Evolutionary conservation across 2,888 invertebrate species (phyloP).

Genomic region (Balanococcus diminutus): DNA sequence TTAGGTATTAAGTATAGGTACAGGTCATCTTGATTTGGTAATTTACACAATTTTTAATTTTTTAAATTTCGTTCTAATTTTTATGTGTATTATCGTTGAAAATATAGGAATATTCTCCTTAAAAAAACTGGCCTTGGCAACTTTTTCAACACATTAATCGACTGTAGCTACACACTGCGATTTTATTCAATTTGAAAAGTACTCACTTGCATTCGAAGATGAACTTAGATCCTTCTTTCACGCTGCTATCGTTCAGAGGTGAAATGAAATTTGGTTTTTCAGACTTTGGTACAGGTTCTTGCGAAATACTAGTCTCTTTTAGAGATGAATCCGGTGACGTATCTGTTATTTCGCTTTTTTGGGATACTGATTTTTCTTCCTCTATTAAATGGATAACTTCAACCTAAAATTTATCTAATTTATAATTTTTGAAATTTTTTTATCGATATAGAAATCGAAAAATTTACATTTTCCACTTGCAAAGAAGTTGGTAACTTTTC

Average conservation of each 20-base stretch:
- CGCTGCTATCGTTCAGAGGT: constrained; percentile 69
- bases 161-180: too few relatives aligned
- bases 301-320: constrained; percentile 61
- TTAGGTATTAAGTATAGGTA: too few relatives aligned
- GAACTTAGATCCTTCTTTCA: constrained; percentile 70
- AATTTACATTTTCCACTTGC: constrained; percentile 44
- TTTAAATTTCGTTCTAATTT: too few relatives aligned
- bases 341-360: neutral
- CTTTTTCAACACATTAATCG: too few relatives aligned
- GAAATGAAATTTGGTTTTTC: constrained; percentile 68
- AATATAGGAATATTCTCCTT: too few relatives aligned
- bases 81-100: too few relatives aligned
- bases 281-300: constrained; percentile 60
- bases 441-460: neutral
- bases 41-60: too few relatives aligned
- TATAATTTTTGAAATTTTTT: neutral
- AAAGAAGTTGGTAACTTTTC: constrained; percentile 47
- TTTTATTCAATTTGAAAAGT: neutral
- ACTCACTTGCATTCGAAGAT: constrained; percentile 62
- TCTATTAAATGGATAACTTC: constrained; percentile 47
- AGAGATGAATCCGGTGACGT: constrained; percentile 58
- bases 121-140: too few relatives aligned
- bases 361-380: neutral
- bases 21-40: too few relatives aligned
- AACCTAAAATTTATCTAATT: neutral